Base-by-base conservation (phyloP, 2,113 vertebrate species). In the Chionis minor region DNA sequence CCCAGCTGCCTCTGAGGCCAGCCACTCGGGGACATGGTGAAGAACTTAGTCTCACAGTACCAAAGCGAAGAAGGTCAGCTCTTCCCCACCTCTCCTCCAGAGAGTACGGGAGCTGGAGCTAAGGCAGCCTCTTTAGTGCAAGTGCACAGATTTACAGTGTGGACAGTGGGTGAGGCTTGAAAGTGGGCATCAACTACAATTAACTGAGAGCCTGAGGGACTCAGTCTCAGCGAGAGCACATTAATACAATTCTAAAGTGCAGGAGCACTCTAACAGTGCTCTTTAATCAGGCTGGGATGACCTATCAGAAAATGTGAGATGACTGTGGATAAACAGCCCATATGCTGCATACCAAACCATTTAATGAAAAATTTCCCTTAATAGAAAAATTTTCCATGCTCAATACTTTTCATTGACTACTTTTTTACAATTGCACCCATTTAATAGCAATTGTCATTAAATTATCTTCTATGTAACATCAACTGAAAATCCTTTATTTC, bases 401-500 rank as follows among this genome's bases (percentile, higher is more conserved):
- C 85, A 49, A 61, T 91, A 87, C 63, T 91, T 96, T 80, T 77
- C 82, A 95, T 94, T 94, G 88, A 97, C 89, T 89, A 79, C 55
- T 79, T 92, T 81, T 95, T 91, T 90, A 89, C 92, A 91, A 95
- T 93, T 91, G 59, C 62, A 72, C 47, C 70, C 81, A 71, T 82
- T 97, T 96, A 97, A 94, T 82, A 93, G 23, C 87, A 93, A 88
- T 93, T 93, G 87, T 83, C 94, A 88, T 88, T 96, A 97, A 94
- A 81, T 74, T 92, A 92, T 95, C 96, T 97, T 95, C 74, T 91
- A 78, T 52, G 73, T 93, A 97, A 89, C 56, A 75, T 95, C 94
- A 96, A 88, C 67, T 83, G 87, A 88, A 97, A 97, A 95, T 93
- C 92, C 89, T 89, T 94, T 86, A 87, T 97, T 97, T 97, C 85